Conservation (phyloP, 1,140 invertebrate genomes). For the Oedothorax gibbosus region DNA sequence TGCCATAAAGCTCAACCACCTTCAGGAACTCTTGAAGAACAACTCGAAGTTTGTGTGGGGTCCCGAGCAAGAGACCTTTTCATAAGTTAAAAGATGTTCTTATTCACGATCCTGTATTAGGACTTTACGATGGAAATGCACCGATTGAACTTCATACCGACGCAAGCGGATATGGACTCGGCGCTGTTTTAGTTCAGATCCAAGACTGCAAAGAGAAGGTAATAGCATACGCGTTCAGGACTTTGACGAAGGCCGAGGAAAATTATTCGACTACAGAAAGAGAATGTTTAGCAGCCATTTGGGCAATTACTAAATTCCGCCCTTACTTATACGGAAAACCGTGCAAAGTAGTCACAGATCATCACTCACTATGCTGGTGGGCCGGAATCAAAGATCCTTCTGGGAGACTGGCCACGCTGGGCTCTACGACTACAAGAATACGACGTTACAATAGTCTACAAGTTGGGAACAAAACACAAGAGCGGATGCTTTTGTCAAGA, state of each 20-base stretch:
- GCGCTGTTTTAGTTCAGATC: conserved; percentile 1
- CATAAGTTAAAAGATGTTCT: not conserved
- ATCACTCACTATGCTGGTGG: not conserved
- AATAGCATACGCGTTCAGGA: no score
- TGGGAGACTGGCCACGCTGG: not conserved
- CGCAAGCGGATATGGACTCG: not conserved
- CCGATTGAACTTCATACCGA: not conserved
- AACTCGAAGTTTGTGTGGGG: not conserved
- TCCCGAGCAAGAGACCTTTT: not conserved
- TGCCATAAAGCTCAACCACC: not conserved
- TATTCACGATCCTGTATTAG: not conserved
- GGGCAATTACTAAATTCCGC: no score
- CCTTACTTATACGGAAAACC: not conserved
- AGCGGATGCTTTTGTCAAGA: not conserved
- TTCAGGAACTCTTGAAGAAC: not conserved
- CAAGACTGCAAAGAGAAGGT: not conserved
- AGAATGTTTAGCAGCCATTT: no score
- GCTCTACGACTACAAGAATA: no score
- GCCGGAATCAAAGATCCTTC: not conserved
- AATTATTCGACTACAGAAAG: no score
- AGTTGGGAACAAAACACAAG: not conserved
- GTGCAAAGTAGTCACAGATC: not conserved
- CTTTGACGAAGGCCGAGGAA: no score
- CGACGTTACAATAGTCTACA: not conserved
- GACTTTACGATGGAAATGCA: not conserved